Conservation (phyloP, 2,797 vertebrate genomes). For the Gymnopithys bicolor region DNA sequence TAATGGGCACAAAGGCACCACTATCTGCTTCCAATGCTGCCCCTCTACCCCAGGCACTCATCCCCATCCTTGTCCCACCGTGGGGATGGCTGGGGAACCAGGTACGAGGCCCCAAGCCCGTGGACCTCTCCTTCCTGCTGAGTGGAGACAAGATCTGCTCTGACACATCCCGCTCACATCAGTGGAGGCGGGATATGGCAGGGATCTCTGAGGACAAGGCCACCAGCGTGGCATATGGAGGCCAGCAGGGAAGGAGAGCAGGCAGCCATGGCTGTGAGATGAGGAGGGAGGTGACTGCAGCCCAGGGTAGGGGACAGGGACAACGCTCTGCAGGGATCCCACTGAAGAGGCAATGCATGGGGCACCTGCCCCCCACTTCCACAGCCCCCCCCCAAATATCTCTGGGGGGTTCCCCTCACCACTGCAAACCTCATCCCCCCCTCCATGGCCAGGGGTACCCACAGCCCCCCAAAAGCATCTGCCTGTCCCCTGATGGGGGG, state of each 20-base stretch:
- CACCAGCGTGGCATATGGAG: slow-evolving; percentile 27
- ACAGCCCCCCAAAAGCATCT: neutral
- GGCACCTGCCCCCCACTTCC: neutral
- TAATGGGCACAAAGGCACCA: neutral
- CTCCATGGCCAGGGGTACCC: too few species aligned
- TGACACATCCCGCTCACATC: neutral
- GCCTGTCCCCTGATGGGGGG: rapidly evolving
- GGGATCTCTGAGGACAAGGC: slow-evolving; percentile 44
- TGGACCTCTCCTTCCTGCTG: neutral
- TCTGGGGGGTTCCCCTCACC: neutral
- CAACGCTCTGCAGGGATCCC: rapidly evolving
- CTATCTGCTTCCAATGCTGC: neutral
- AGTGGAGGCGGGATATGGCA: neutral
- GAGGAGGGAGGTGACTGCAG: neutral
- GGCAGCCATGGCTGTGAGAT: neutral
- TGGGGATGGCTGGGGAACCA: neutral
- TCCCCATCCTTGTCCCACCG: neutral
- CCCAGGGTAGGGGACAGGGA: neutral
- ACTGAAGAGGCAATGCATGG: neutral
- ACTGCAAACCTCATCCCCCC: neutral
- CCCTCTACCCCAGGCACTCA: neutral
- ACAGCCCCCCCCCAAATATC: neutral
- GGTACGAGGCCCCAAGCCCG: rapidly evolving
- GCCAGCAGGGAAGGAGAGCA: slow-evolving; percentile 22
- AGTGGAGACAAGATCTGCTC: neutral